These are phyloP conservation scores for Drosophila atripex DNA, from an alignment of 2,888 invertebrate species.

Conservation along the genomic window DNA sequence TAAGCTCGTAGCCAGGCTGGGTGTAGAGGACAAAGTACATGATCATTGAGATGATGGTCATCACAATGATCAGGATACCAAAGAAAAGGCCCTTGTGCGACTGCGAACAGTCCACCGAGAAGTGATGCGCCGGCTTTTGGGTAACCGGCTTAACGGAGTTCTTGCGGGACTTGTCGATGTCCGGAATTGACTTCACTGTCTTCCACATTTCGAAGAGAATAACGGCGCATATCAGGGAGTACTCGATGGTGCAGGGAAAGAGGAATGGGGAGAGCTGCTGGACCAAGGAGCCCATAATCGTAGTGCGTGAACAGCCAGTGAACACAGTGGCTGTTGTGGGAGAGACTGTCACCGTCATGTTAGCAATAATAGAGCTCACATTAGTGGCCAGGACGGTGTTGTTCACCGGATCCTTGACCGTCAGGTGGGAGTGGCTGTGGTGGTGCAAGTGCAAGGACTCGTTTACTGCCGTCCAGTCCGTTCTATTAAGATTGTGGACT, in stretches of 20 bases:
- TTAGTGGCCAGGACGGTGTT: slow-evolving; percentile 21
- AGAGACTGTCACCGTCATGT: slow-evolving; percentile 61
- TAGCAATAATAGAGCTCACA: slow-evolving; percentile 38
- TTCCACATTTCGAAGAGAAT: slow-evolving; percentile 96
- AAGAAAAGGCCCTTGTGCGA: slow-evolving; percentile 91
- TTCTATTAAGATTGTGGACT: slow-evolving; percentile 25
- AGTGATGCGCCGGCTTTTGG: slow-evolving; percentile 86
- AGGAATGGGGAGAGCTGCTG: slow-evolving; percentile 91
- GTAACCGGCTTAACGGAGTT: slow-evolving; percentile 80
- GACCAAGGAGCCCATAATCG: slow-evolving; percentile 89
- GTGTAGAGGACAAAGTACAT: slow-evolving; percentile 94
- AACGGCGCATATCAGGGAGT: slow-evolving; percentile 95
- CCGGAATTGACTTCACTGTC: slow-evolving; percentile 87
- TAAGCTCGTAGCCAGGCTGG: slow-evolving; percentile 86
- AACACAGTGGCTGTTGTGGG: slow-evolving; percentile 39
- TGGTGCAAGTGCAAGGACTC: slow-evolving; percentile 56
- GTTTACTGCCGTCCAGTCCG: slow-evolving; percentile 73
- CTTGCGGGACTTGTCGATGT: slow-evolving; percentile 84
- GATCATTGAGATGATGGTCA: slow-evolving; percentile 93
- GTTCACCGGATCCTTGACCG: slow-evolving; percentile 28
- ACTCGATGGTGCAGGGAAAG: slow-evolving; percentile 95
- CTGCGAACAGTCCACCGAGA: slow-evolving; percentile 93
- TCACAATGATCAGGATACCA: slow-evolving; percentile 90
- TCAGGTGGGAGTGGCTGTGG: background rate
- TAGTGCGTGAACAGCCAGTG: slow-evolving; percentile 86